Evolutionary conservation across 2,888 invertebrate species (phyloP), one percentile per base, ranked within the genome.

Genomic region (Meiosimyza platycephala): DNA sequence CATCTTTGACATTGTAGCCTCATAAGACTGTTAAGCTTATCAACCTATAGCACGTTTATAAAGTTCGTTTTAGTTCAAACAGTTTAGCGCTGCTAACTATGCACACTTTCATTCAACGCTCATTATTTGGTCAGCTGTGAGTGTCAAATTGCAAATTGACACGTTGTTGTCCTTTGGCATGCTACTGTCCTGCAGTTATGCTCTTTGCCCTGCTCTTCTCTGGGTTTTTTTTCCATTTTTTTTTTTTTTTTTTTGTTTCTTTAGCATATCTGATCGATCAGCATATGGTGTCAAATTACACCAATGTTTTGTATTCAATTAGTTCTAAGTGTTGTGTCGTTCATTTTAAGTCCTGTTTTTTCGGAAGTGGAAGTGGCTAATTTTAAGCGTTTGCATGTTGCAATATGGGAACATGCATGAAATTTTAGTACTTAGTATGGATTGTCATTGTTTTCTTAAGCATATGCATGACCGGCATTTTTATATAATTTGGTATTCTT

Each of bases 301-400:
- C 6, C 22, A 6, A 28, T 11, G 15, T 57, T 57, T 57, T 28
- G 40, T 40, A 1, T 40, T 40, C 40, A 40, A 40, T 40, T 40
- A 40, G 40, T 40, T 9, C 40, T 40, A 40, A 40, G 40, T 40
- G 40, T 6, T 40, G 6, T 40, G 48, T 4, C 12, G n/a, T 57
- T 9, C 12, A 51, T 33, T 28, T 18, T 51, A 15, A 52, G 50
- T 55, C 64, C 33, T 64, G 28, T 51, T 64, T n/a, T 59, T 51
- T 68, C 72, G 81, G 81, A 81, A 82, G 79, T 82, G 81, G 83
- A 81, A 82, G 82, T 82, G 83, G 83, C 80, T 80, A 55, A 55
- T 54, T 55, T 67, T 54, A 13, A 67, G 40, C 50, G 47, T 33
- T 67, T 52, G 15, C 48, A 15, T 40, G 40, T 40, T 40, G 40